Percentiles rank a stretch among this genome's conserved stretches.
Evolutionary conservation across 2,888 invertebrate genomes (phyloP).

Genomic region (Chrysodeixis includens): DNA sequence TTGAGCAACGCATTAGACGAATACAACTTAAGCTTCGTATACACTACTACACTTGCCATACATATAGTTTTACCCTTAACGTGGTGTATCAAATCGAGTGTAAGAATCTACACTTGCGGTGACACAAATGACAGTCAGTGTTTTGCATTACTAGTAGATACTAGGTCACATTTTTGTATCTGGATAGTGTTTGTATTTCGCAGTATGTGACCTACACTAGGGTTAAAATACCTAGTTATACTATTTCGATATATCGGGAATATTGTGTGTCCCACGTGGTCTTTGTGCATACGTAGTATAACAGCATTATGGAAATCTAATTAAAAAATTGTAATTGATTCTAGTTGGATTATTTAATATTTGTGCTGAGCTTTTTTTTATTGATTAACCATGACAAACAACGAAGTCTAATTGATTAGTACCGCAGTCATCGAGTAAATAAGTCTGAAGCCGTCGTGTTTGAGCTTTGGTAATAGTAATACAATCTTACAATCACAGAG

Average conservation of each 20-base stretch:
- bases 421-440: neutral
- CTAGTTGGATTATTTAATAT: neutral
- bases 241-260: too few species aligned
- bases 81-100: neutral
- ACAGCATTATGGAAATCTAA: neutral
- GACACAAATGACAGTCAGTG: too few species aligned
- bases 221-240: too few species aligned
- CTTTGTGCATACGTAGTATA: neutral
- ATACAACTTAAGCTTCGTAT: neutral
- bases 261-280: too few species aligned
- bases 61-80: neutral
- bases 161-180: too few species aligned
- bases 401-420: slow-evolving; percentile 4
- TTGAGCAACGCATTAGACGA: slow-evolving; percentile 22
- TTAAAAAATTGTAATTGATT: neutral
- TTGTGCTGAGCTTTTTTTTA: neutral
- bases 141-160: too few species aligned
- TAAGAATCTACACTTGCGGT: neutral
- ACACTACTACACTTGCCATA: neutral
- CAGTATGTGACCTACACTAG: too few species aligned
- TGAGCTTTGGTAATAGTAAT: neutral
- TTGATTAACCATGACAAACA: neutral
- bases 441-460: neutral
- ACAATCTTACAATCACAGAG: neutral
- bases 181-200: too few species aligned